These are phyloP conservation scores for Lepidurus couesii DNA, from an alignment of 1,140 invertebrate species.

Conservation along the genomic window DNA sequence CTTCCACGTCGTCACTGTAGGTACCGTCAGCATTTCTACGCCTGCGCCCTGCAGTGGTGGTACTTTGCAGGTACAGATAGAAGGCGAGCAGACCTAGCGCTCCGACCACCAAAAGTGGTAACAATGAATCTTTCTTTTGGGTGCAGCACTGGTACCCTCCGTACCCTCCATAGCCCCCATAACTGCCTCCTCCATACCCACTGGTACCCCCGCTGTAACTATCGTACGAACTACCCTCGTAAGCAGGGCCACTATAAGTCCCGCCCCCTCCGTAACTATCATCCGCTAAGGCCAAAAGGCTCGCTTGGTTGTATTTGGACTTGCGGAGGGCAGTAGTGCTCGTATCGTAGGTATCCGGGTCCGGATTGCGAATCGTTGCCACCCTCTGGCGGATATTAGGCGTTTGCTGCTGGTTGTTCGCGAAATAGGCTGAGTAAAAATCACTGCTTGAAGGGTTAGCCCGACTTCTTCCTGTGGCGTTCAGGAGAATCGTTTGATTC, in stretches of 20 bases:
- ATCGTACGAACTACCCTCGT: not conserved
- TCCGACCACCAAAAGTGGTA: slow-evolving; percentile 32
- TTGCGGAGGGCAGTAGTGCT: not conserved
- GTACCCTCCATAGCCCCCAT: slow-evolving; percentile 20
- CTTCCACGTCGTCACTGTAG: slow-evolving; percentile 17
- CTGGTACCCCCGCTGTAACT: not conserved
- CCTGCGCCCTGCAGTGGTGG: slow-evolving; percentile 28
- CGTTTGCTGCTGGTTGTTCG: not conserved
- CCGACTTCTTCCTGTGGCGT: not conserved
- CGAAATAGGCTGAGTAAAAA: not conserved
- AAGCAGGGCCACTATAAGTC: not conserved
- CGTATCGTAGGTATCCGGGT: not conserved
- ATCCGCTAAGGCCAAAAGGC: not conserved
- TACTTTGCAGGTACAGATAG: slow-evolving; percentile 34
- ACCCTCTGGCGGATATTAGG: not conserved
- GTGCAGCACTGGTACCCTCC: slow-evolving; percentile 29
- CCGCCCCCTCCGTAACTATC: slow-evolving; percentile 28
- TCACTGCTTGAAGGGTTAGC: not conserved
- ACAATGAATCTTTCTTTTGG: slow-evolving; percentile 25
- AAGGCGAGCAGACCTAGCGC: slow-evolving; percentile 32
- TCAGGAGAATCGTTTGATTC: not conserved
- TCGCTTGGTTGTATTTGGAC: not conserved
- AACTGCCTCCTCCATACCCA: slow-evolving; percentile 20
- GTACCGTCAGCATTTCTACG: not conserved
- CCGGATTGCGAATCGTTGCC: not conserved